These are phyloP conservation scores for Camelus dromedarius DNA, from an alignment of 2,113 vertebrate species.

Conservation along the genomic window DNA sequence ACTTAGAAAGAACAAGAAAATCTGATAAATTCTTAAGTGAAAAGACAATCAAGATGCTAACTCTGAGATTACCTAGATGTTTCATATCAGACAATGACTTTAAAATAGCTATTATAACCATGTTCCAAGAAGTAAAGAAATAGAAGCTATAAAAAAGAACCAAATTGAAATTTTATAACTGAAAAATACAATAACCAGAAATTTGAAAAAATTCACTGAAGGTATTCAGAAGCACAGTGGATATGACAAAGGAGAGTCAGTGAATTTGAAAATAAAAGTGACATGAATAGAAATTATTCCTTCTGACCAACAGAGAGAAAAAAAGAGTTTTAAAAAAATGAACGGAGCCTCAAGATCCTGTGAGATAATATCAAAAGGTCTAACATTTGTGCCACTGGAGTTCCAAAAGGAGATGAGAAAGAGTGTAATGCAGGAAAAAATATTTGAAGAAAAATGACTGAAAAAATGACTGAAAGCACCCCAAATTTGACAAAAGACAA, in stretches of 20 bases:
- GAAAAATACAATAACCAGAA: background rate
- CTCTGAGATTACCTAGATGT: slow-evolving; percentile 22
- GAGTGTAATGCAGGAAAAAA: background rate
- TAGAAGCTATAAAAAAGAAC: slow-evolving; percentile 35
- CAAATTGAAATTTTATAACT: slow-evolving; percentile 40
- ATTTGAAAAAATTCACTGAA: background rate
- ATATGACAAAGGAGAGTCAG: background rate
- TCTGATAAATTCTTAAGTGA: slow-evolving; percentile 41
- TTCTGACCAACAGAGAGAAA: slow-evolving; percentile 23
- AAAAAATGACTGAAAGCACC: background rate
- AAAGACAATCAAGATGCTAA: slow-evolving; percentile 36
- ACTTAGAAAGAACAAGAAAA: slow-evolving; percentile 47
- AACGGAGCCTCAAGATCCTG: background rate
- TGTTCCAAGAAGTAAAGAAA: slow-evolving; percentile 30
- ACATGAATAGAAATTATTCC: background rate
- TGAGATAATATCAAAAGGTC: background rate
- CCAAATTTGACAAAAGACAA: slow-evolving; percentile 5
- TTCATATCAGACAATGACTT: slow-evolving; percentile 53
- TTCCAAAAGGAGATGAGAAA: background rate
- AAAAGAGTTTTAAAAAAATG: background rate
- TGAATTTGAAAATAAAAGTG: slow-evolving; percentile 29
- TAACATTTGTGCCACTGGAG: background rate
- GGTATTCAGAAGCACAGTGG: slow-evolving; percentile 17
- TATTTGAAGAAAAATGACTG: background rate
- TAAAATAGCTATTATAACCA: slow-evolving; percentile 30